These are phyloP conservation scores for Caradrina clavipalpis DNA, from an alignment of 2,888 invertebrate species.

Conservation along the genomic window DNA sequence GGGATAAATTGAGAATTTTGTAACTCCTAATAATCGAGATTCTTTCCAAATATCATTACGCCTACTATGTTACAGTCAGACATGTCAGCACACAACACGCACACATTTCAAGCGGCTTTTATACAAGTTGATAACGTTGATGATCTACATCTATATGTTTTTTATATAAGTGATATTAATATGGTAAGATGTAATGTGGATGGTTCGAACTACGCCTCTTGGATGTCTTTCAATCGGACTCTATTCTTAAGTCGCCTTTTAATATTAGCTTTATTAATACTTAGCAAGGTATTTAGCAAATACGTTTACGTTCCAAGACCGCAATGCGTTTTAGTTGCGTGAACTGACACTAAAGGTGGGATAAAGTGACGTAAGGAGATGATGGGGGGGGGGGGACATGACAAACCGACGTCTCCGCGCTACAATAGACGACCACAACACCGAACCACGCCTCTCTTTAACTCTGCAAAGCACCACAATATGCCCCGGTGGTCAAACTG, in stretches of 20 bases:
- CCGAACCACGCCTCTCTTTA: constrained; percentile 72
- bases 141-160: constrained; percentile 53
- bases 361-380: constrained; percentile 39
- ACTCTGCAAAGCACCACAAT: constrained; percentile 86
- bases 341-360: constrained; percentile 58
- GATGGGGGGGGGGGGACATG: constrained; percentile 31
- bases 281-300: constrained; percentile 12
- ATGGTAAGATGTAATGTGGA: constrained; percentile 31
- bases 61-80: constrained; percentile 68
- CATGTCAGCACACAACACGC: constrained; percentile 62
- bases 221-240: constrained; percentile 39
- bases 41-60: constrained; percentile 67
- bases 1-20: constrained; percentile 59
- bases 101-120: constrained; percentile 62
- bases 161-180: constrained; percentile 37
- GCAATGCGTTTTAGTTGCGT: constrained; percentile 43
- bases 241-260: constrained; percentile 25
- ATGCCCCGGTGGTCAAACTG: constrained; percentile 86
- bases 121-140: constrained; percentile 60
- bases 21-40: constrained; percentile 62
- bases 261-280: constrained; percentile 11
- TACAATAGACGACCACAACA: constrained; percentile 77
- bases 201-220: constrained; percentile 32
- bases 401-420: constrained; percentile 56
- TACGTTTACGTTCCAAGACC: constrained; percentile 24